These are phyloP conservation scores for Poeciliopsis turneri DNA, from an alignment of 2,797 vertebrate genomes.

Conservation along the genomic window DNA sequence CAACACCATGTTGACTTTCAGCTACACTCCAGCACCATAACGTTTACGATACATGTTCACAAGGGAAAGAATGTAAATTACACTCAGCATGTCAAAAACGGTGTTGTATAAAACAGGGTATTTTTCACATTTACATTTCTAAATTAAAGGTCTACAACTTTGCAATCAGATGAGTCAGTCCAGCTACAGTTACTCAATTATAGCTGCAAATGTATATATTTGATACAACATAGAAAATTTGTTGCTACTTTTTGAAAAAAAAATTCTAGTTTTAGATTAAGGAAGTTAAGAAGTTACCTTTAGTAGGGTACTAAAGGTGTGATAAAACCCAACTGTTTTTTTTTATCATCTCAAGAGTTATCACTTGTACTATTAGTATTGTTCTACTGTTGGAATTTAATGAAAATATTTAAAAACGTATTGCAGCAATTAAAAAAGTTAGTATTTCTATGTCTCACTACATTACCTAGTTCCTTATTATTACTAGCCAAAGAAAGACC, in stretches of 20 bases:
- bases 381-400: no score
- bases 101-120: neutral
- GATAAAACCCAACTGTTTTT: no score
- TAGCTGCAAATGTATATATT: neutral
- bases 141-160: neutral
- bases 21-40: slow-evolving; percentile 7
- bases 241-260: neutral
- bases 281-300: no score
- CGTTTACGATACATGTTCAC: slow-evolving; percentile 19
- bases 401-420: neutral
- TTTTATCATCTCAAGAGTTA: no score
- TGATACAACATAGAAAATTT: neutral
- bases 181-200: neutral
- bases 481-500: no score
- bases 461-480: neutral
- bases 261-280: no score
- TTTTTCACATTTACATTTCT: neutral
- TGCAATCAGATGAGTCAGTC: neutral
- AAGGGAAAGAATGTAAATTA: slow-evolving; percentile 4
- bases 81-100: neutral
- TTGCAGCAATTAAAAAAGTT: neutral
- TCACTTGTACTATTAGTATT: no score
- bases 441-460: neutral
- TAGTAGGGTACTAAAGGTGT: no score
- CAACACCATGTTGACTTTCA: slow-evolving; percentile 32